Conservation (phyloP, 2,113 vertebrate species). For the Zosterops japonicus region DNA sequence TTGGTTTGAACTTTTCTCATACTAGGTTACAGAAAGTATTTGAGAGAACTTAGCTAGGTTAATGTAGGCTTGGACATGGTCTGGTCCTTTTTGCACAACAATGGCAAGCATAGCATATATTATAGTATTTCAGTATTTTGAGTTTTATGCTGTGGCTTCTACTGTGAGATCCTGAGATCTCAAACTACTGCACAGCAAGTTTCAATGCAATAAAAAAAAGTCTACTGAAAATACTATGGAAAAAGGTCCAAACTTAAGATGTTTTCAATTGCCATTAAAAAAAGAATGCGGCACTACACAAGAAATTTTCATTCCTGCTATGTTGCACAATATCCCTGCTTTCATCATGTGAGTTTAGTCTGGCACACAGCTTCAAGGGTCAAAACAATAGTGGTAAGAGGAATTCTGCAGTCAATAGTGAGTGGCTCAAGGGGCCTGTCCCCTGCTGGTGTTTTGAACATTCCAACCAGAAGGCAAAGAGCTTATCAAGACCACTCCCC, state of each 20-base stretch:
- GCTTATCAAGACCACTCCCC: neutral
- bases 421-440: neutral
- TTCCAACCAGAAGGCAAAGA: neutral
- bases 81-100: neutral
- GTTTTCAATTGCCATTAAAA: neutral
- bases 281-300: neutral
- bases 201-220: neutral
- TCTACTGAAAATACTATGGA: neutral
- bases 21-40: neutral
- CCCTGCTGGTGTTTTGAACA: neutral
- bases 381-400: fast-evolving
- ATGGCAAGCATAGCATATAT: neutral
- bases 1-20: neutral
- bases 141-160: neutral
- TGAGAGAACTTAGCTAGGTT: neutral
- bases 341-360: neutral
- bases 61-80: neutral
- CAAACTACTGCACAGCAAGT: neutral
- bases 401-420: neutral
- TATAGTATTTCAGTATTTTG: neutral
- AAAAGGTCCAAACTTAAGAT: neutral
- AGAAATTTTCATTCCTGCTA: neutral
- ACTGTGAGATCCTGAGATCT: neutral
- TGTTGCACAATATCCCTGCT: neutral
- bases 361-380: neutral